Conservation (phyloP, 2,113 vertebrate species). For the Leptobrachium ailaonicum region DNA sequence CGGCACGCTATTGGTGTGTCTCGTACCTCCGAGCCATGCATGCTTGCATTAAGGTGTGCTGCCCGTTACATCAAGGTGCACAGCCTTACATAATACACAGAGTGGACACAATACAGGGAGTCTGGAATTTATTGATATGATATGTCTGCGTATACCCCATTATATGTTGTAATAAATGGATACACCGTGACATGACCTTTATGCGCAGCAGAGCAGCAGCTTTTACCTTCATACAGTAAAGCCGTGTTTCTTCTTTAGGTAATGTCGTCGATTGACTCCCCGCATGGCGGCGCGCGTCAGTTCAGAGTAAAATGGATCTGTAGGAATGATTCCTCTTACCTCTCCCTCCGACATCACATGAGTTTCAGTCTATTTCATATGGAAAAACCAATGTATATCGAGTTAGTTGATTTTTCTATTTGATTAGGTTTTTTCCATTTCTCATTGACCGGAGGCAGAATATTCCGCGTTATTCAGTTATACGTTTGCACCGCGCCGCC, state of each 20-base stretch:
- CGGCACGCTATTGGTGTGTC: too few relatives aligned
- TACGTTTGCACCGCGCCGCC: background rate
- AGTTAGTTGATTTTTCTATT: background rate
- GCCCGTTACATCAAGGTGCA: too few relatives aligned
- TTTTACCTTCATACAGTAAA: background rate
- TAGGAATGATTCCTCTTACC: background rate
- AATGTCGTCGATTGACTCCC: background rate
- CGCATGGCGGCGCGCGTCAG: too few relatives aligned
- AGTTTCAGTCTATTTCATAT: background rate
- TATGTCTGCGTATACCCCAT: too few relatives aligned
- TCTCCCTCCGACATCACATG: background rate
- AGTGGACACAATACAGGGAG: too few relatives aligned
- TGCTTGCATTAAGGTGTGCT: too few relatives aligned
- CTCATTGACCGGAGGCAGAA: conserved; percentile 5
- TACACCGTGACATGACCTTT: too few relatives aligned
- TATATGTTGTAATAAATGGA: too few relatives aligned
- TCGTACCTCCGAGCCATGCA: too few relatives aligned
- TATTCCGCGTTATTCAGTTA: background rate
- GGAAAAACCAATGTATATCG: background rate
- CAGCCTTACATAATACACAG: too few relatives aligned
- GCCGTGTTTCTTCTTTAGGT: background rate
- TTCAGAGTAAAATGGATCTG: background rate
- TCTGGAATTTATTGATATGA: too few relatives aligned
- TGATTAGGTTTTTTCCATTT: conserved; percentile 8
- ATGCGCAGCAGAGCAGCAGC: too few relatives aligned